A percentile compares a stretch with the other conserved stretches of the same genome.
phyloP scores from a whole-genome alignment of 2,888 invertebrate genomes.

The Lasius platythorax region DNA sequence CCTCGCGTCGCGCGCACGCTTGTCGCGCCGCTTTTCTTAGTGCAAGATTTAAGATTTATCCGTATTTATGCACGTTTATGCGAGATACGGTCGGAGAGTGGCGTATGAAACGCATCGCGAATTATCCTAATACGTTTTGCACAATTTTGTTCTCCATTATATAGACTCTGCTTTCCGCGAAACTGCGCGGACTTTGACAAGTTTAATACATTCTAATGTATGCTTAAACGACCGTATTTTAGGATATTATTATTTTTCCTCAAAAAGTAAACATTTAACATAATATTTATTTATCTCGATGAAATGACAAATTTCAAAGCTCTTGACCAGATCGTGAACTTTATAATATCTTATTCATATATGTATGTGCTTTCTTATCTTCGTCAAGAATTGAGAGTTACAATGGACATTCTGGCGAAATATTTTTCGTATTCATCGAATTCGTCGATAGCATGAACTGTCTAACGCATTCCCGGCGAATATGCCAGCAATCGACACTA shows the following conservation, averaged over 20 bases:
- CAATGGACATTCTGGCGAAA: neutral
- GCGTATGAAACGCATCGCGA: constrained; percentile 20
- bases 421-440: constrained; percentile 37
- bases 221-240: neutral
- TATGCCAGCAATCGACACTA: constrained; percentile 52
- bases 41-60: constrained; percentile 41
- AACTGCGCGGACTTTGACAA: constrained; percentile 3
- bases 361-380: neutral
- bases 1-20: constrained; percentile 47
- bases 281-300: neutral
- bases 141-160: neutral
- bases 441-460: constrained; percentile 43
- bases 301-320: neutral
- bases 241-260: neutral
- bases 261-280: neutral
- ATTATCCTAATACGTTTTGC: constrained; percentile 6
- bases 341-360: neutral
- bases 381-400: neutral
- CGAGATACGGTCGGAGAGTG: neutral
- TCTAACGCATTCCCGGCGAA: constrained; percentile 45
- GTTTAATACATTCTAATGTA: neutral
- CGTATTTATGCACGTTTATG: constrained; percentile 32
- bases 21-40: neutral
- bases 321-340: neutral
- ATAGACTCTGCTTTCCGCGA: constrained; percentile 1